These are phyloP conservation scores for Zapornia atra DNA, from an alignment of 2,113 vertebrate genomes.

Conservation along the genomic window DNA sequence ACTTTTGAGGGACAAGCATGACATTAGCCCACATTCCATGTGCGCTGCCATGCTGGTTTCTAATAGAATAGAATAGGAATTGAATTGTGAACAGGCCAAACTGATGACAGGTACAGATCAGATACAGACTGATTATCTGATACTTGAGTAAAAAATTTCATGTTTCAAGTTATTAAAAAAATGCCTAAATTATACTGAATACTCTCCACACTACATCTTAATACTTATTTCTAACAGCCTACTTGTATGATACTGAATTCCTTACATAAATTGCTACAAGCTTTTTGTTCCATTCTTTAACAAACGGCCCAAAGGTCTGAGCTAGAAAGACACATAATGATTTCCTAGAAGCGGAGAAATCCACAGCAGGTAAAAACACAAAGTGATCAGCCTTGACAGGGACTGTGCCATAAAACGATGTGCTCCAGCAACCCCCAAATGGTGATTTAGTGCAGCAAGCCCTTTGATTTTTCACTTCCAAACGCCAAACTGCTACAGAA, in stretches of 20 bases:
- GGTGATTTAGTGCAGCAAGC: neutral
- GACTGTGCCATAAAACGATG: rapidly evolving
- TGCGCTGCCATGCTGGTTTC: neutral
- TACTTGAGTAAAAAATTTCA: neutral
- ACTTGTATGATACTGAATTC: neutral
- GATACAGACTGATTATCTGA: neutral
- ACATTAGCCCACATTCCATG: neutral
- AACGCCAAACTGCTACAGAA: neutral
- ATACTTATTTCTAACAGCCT: neutral
- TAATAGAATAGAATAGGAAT: neutral
- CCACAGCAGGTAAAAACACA: neutral
- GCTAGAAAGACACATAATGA: neutral
- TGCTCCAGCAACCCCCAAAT: neutral
- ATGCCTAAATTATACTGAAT: neutral
- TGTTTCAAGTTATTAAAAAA: neutral
- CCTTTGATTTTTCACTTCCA: neutral
- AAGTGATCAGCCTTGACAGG: rapidly evolving
- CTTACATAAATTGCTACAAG: neutral
- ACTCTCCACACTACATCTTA: neutral
- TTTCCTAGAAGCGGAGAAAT: neutral
- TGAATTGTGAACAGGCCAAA: neutral
- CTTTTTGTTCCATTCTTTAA: neutral
- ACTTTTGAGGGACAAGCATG: neutral
- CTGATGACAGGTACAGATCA: neutral
- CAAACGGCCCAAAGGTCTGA: neutral